Conservation (phyloP, 2,888 invertebrate species). For the Argyresthia albistria region DNA sequence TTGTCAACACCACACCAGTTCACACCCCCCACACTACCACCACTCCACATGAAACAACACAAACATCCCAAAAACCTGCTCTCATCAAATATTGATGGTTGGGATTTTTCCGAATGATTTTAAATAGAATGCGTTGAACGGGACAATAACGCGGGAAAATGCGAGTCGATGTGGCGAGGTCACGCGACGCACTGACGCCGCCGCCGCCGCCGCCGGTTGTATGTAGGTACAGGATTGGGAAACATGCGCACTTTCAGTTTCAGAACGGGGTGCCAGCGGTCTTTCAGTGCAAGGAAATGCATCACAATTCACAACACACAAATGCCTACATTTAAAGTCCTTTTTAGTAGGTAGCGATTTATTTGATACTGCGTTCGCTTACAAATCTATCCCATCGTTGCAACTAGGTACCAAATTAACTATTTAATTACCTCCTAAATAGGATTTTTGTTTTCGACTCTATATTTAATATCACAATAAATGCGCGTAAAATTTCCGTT, state of each 20-base stretch:
- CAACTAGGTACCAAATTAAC: no score
- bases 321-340: no score
- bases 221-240: background rate
- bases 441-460: no score
- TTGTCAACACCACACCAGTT: constrained; percentile 16
- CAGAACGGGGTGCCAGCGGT: background rate
- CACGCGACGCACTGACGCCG: constrained; percentile 4
- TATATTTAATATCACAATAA: no score
- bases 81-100: background rate
- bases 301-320: no score
- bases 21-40: background rate
- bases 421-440: no score
- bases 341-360: no score
- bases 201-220: background rate
- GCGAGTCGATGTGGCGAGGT: constrained; percentile 10
- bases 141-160: constrained; percentile 1
- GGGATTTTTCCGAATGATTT: background rate
- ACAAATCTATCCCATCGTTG: no score
- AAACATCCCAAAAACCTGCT: background rate
- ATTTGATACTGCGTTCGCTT: no score
- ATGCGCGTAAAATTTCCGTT: no score
- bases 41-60: background rate
- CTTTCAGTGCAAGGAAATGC: no score
- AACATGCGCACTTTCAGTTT: background rate
- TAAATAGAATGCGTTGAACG: constrained; percentile 8